These are phyloP conservation scores for Tribolium madens DNA, from an alignment of 1,140 invertebrate species.

Conservation along the genomic window DNA sequence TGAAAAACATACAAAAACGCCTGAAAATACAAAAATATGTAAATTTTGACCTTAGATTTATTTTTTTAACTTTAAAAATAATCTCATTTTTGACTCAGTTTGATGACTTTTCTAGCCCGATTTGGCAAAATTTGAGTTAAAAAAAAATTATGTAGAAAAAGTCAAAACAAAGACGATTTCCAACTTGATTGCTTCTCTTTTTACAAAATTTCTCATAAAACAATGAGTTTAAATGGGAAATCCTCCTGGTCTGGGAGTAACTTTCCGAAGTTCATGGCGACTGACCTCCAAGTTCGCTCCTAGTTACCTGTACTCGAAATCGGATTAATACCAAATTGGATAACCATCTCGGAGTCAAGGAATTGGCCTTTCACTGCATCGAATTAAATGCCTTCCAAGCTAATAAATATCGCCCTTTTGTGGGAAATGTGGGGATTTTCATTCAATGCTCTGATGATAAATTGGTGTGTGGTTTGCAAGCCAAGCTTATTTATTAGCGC, in stretches of 20 bases:
- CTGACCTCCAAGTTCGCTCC: constrained; percentile 5
- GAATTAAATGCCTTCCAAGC: neutral
- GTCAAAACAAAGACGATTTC: too few species aligned
- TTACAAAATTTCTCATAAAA: too few species aligned
- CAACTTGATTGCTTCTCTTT: too few species aligned
- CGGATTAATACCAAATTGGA: constrained; percentile 18
- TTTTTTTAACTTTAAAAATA: too few species aligned
- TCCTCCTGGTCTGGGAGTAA: neutral
- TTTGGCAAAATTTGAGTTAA: too few species aligned
- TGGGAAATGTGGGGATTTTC: neutral
- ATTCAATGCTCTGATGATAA: constrained; percentile 21
- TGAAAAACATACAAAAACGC: too few species aligned
- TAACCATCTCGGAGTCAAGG: neutral
- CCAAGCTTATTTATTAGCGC: constrained; percentile 34
- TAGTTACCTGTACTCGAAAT: constrained; percentile 17
- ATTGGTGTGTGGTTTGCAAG: constrained; percentile 27
- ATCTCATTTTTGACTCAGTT: too few species aligned
- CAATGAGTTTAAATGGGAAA: neutral
- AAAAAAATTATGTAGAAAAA: too few species aligned
- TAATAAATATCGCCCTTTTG: neutral
- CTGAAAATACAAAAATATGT: too few species aligned
- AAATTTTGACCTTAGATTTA: too few species aligned
- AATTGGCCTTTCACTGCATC: neutral
- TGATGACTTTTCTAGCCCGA: too few species aligned
- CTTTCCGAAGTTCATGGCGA: neutral